phyloP scores from a whole-genome alignment of 2,888 invertebrate genomes.

The Epinotia brunnichana region DNA sequence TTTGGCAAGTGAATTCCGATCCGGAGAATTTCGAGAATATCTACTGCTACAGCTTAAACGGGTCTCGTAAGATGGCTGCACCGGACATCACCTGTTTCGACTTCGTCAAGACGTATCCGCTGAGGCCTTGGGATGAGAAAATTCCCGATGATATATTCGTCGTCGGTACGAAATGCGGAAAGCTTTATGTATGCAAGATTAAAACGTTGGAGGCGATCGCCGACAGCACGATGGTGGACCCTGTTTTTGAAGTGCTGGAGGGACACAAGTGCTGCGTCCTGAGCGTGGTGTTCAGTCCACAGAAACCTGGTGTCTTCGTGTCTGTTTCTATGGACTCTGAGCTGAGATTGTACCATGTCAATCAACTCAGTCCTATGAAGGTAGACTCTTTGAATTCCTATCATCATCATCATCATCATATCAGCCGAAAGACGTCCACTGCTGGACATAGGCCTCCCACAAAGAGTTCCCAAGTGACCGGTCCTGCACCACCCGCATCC shows the following conservation, averaged over 20 bases:
- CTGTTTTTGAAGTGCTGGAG: constrained; percentile 63
- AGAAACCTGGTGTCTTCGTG: constrained; percentile 66
- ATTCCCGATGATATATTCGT: constrained; percentile 66
- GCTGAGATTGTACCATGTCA: constrained; percentile 67
- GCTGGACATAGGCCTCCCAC: no score
- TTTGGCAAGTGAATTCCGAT: constrained; percentile 71
- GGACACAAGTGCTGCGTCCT: constrained; percentile 66
- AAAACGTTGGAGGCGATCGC: constrained; percentile 50
- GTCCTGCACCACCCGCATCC: no score
- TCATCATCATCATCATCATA: no score
- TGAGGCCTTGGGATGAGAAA: constrained; percentile 63
- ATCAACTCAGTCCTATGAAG: constrained; percentile 66
- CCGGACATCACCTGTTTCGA: constrained; percentile 73
- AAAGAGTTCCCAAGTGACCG: no score
- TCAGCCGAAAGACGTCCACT: no score
- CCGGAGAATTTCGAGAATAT: constrained; percentile 66
- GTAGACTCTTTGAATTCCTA: constrained; percentile 50
- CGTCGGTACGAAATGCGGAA: constrained; percentile 67
- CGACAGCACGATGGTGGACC: constrained; percentile 59
- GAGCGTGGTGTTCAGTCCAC: constrained; percentile 64
- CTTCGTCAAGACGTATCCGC: constrained; percentile 64
- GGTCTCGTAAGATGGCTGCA: constrained; percentile 55
- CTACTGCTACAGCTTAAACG: constrained; percentile 62
- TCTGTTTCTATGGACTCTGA: constrained; percentile 74
- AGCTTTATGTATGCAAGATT: constrained; percentile 63